These are phyloP conservation scores for Heliconius ismenius DNA, from an alignment of 2,888 invertebrate genomes.

Conservation along the genomic window DNA sequence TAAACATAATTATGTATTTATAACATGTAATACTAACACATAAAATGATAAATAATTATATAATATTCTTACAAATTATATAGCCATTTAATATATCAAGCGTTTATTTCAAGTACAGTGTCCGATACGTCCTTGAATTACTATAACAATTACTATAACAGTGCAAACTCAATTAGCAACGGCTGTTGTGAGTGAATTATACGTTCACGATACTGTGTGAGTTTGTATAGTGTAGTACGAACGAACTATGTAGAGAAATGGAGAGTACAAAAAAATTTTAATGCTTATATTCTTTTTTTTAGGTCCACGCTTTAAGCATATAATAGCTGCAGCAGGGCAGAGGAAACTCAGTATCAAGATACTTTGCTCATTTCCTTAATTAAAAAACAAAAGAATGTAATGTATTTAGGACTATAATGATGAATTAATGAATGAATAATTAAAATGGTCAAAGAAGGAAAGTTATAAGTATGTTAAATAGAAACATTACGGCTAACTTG, in stretches of 20 bases:
- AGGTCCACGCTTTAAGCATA: not conserved
- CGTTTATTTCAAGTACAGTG: not conserved
- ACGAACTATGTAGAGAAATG: not conserved
- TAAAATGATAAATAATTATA: not conserved
- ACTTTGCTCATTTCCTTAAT: not conserved
- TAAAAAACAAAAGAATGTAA: not conserved
- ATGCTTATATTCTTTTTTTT: not conserved
- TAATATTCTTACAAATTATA: not conserved
- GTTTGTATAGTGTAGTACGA: not conserved
- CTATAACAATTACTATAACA: conserved; percentile 31
- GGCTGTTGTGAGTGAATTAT: conserved; percentile 25
- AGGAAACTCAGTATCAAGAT: too few species aligned
- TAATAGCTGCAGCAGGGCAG: not conserved
- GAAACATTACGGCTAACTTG: not conserved
- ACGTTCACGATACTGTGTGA: conserved; percentile 23
- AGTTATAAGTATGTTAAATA: too few species aligned
- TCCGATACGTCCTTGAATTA: conserved; percentile 33
- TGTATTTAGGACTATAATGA: not conserved
- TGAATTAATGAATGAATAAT: too few species aligned
- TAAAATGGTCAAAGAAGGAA: too few species aligned
- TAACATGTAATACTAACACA: not conserved
- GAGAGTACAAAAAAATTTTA: not conserved
- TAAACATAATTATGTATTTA: too few species aligned
- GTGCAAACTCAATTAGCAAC: conserved; percentile 35
- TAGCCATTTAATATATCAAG: not conserved